These are phyloP conservation scores for Tethya wilhelma DNA, from an alignment of 37 sponge, comb jelly and placozoan genomes.

Conservation along the genomic window DNA sequence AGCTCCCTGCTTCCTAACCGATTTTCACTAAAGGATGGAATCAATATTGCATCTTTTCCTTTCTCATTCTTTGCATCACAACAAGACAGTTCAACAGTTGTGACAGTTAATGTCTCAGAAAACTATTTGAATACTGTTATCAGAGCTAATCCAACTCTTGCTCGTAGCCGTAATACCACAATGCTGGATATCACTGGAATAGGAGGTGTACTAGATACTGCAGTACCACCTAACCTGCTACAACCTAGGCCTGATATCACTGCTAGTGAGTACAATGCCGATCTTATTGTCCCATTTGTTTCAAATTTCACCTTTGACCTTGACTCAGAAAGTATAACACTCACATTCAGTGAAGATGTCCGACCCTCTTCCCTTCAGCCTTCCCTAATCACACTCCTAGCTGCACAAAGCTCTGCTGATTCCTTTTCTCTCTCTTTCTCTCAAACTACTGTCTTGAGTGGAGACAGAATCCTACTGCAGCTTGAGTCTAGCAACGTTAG, in stretches of 20 bases:
- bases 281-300: conserved; percentile 65
- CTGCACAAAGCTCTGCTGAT: conserved; percentile 10
- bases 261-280: conserved; percentile 63
- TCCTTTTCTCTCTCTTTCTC: not conserved
- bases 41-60: not conserved
- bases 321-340: conserved; percentile 48
- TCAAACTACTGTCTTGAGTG: not conserved
- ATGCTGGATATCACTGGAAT: conserved; percentile 25
- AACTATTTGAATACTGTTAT: conserved; percentile 23
- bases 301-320: conserved; percentile 71
- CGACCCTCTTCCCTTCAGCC: conserved; percentile 32
- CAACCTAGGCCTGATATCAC: not conserved
- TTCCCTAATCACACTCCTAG: conserved; percentile 36
- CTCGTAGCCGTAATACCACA: conserved; percentile 48
- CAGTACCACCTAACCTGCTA: conserved; percentile 30
- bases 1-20: conserved; percentile 22
- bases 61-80: conserved; percentile 15
- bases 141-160: conserved; percentile 20
- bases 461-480: conserved; percentile 19
- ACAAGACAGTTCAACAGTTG: conserved; percentile 20
- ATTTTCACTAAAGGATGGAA: conserved; percentile 46
- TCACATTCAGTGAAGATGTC: conserved; percentile 81
- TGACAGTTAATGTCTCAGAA: conserved; percentile 48
- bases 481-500: conserved; percentile 27
- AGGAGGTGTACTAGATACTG: conserved; percentile 56